Percentiles rank a stretch among this genome's conserved stretches.
These are phyloP conservation scores for Enoplosus armatus DNA, from an alignment of 2,797 vertebrate genomes.

Conservation along the genomic window DNA sequence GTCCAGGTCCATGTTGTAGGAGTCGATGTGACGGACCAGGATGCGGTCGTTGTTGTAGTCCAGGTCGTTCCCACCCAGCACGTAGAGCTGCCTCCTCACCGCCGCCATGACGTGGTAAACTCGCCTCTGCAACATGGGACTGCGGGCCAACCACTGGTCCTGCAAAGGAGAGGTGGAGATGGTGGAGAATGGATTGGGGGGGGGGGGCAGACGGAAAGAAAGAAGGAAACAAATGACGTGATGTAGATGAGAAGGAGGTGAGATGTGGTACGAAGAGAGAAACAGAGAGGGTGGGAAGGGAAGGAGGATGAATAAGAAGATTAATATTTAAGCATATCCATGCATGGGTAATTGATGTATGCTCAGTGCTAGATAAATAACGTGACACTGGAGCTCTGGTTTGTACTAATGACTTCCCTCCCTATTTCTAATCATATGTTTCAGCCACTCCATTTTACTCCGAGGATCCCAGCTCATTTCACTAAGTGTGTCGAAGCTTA, in stretches of 20 bases:
- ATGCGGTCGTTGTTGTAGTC: slow-evolving; percentile 98
- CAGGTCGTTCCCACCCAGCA: slow-evolving; percentile 95
- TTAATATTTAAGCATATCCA: slow-evolving; percentile 81
- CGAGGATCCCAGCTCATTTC: slow-evolving; percentile 79
- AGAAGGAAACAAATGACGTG: slow-evolving; percentile 51
- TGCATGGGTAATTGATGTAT: slow-evolving; percentile 82
- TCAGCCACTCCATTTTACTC: slow-evolving; percentile 84
- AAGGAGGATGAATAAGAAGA: slow-evolving; percentile 72
- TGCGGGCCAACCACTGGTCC: slow-evolving; percentile 95
- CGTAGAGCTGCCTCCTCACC: slow-evolving; percentile 93
- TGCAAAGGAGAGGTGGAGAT: slow-evolving; percentile 63
- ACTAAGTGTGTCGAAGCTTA: slow-evolving; percentile 78
- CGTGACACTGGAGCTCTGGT: slow-evolving; percentile 81
- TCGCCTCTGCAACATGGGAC: slow-evolving; percentile 95
- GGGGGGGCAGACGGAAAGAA: slow-evolving; percentile 40
- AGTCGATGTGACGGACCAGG: slow-evolving; percentile 96
- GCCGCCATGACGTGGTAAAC: slow-evolving; percentile 98
- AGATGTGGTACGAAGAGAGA: slow-evolving; percentile 52
- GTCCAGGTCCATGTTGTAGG: slow-evolving; percentile 93
- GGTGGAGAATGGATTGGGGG: neutral
- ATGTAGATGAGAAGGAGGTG: slow-evolving; percentile 44
- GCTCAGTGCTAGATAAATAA: slow-evolving; percentile 82
- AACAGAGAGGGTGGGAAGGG: slow-evolving; percentile 52
- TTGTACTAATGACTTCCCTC: slow-evolving; percentile 84
- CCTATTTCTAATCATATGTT: slow-evolving; percentile 84